Evolutionary conservation across 2,888 invertebrate species (phyloP), one percentile per base, ranked within the genome.

Genomic region (Napeogenes inachia): DNA sequence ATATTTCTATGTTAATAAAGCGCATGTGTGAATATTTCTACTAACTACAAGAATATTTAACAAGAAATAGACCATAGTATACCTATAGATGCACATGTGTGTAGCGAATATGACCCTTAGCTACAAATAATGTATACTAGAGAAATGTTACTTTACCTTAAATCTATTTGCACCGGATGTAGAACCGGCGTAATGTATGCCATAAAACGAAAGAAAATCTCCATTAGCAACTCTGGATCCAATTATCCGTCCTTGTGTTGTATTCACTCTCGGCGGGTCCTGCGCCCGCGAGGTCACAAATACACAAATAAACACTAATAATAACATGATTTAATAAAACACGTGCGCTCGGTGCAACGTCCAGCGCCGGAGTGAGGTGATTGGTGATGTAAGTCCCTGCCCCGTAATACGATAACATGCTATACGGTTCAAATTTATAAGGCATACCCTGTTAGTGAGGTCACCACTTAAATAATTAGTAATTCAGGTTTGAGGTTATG

Each of bases 131-230:
- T 13, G 58, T 55, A 4, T 32, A 45, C 21, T 42, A n/a, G 54
- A 42, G 47, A 54, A 46, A 56, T 35, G 35, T 59, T 71, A 84
- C 84, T 80, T 83, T 84, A 71, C 84, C 81, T 84, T 85, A 71
- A 80, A 84, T 66, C 84, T 73, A 64, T 84, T 84, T 2, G 65
- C 72, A 2, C 82, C 82, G 3, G 74, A 66, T 4, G 79, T 73
- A 0, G 73, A 67, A 0, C 79, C 84, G 3, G 80, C 89, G 60
- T 89, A 89, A n/a, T 82, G 84, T 13, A 89, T 72, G 0, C 86
- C 87, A 67, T 83, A 84, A 58, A 85, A 89, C 2, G 73, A 74
- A 32, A 68, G 70, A 66, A 84, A 85, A 57, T 77, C 71, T 0
- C 82, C 83, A 67, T 82, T 82, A 0, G 59, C 13, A 0, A 75